These are phyloP conservation scores for Pseudopodoces humilis DNA, from an alignment of 2,113 vertebrate genomes.

Conservation along the genomic window DNA sequence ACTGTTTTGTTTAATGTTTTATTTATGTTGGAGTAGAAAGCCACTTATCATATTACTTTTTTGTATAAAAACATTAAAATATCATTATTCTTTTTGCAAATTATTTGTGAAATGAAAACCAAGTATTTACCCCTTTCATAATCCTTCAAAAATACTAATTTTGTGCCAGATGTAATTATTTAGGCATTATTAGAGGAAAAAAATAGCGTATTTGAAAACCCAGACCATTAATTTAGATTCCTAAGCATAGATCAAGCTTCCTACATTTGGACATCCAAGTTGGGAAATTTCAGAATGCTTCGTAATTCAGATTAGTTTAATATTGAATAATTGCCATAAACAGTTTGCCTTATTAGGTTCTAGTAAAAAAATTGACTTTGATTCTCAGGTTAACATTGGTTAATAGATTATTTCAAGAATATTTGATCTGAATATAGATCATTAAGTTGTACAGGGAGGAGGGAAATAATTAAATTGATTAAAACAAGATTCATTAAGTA, in stretches of 20 bases:
- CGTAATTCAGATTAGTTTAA: background rate
- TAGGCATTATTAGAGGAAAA: background rate
- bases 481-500: background rate
- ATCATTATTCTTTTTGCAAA: background rate
- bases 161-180: background rate
- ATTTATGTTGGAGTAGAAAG: conserved; percentile 21
- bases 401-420: background rate
- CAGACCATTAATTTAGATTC: background rate
- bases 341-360: background rate
- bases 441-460: background rate
- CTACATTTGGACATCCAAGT: background rate
- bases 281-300: background rate
- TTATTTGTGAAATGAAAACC: background rate
- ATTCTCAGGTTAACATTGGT: background rate
- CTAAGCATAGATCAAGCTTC: background rate
- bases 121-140: background rate
- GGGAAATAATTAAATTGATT: background rate
- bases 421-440: background rate
- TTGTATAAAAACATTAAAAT: background rate
- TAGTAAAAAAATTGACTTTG: background rate
- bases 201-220: background rate
- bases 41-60: background rate
- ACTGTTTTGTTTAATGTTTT: conserved; percentile 16
- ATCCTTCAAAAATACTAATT: background rate
- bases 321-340: background rate